These are phyloP conservation scores for Drosophila fulvimacula DNA, from an alignment of 2,888 invertebrate genomes.

Conservation along the genomic window DNA sequence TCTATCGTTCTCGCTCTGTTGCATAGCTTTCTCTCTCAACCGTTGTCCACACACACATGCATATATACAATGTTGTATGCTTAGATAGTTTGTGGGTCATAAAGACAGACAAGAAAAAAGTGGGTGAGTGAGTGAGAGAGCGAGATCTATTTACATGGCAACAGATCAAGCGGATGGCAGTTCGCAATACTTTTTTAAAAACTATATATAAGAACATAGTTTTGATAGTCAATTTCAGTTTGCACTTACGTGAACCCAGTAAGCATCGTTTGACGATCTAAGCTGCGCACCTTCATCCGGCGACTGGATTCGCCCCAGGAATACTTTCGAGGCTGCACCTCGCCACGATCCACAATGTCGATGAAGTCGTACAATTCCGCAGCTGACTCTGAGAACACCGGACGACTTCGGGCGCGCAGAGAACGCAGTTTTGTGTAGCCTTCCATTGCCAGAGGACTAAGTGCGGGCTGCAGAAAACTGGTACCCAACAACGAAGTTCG, in stretches of 20 bases:
- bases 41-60: background rate
- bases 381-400: conserved; percentile 88
- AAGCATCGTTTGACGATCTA: conserved; percentile 82
- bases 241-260: conserved; percentile 78
- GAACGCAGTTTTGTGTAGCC: conserved; percentile 91
- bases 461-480: conserved; percentile 81
- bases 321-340: conserved; percentile 76
- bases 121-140: background rate
- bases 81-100: background rate
- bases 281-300: conserved; percentile 82
- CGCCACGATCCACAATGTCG: conserved; percentile 72
- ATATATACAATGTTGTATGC: background rate
- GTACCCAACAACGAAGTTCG: conserved; percentile 81
- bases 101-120: background rate
- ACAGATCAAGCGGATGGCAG: background rate
- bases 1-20: background rate
- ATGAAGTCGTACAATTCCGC: conserved; percentile 86
- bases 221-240: background rate
- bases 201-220: background rate
- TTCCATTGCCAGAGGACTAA: conserved; percentile 91
- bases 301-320: conserved; percentile 82
- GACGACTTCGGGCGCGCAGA: conserved; percentile 88
- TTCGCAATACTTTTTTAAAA: background rate
- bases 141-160: background rate
- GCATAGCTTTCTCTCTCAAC: background rate